Evolutionary conservation across 1,140 invertebrate species (phyloP).

Genomic region (Bicyclus anynana): DNA sequence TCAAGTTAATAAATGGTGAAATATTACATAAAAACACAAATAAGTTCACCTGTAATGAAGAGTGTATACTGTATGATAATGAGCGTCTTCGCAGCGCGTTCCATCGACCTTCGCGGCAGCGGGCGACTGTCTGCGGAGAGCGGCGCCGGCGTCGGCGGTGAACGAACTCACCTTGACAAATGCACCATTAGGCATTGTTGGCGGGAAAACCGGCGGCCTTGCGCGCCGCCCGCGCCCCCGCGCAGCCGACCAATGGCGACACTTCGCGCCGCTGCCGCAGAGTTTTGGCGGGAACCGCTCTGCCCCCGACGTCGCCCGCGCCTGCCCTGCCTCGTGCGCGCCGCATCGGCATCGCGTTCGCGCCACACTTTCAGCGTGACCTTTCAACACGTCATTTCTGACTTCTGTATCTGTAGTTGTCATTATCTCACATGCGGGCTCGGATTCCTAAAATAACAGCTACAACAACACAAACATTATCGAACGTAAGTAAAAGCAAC

Average conservation of each 20-base stretch:
- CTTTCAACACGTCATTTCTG: constrained; percentile 34
- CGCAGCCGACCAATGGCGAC: constrained; percentile 57
- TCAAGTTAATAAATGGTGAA: neutral
- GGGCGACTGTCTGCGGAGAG: constrained; percentile 52
- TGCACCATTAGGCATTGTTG: constrained; percentile 77
- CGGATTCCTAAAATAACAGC: constrained; percentile 12
- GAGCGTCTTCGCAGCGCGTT: constrained; percentile 56
- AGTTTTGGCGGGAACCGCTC: constrained; percentile 69
- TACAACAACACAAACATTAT: neutral
- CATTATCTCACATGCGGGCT: constrained; percentile 24
- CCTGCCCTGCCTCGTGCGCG: constrained; percentile 43
- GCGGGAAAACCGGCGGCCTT: constrained; percentile 76
- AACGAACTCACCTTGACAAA: constrained; percentile 77
- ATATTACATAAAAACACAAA: constrained; percentile 20
- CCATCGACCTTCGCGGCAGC: constrained; percentile 67
- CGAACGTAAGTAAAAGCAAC: neutral
- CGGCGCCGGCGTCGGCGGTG: constrained; percentile 72
- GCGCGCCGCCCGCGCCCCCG: constrained; percentile 56
- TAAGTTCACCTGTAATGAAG: constrained; percentile 64
- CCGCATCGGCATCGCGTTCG: constrained; percentile 26
- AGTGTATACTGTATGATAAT: constrained; percentile 55
- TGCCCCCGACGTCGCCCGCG: constrained; percentile 37
- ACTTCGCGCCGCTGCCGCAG: constrained; percentile 70
- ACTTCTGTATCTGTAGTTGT: too few relatives aligned
- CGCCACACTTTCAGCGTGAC: constrained; percentile 53